Evolutionary conservation across 2,888 invertebrate genomes (phyloP), one percentile per base, ranked within the genome.

Genomic region (Hermodice carunculata): DNA sequence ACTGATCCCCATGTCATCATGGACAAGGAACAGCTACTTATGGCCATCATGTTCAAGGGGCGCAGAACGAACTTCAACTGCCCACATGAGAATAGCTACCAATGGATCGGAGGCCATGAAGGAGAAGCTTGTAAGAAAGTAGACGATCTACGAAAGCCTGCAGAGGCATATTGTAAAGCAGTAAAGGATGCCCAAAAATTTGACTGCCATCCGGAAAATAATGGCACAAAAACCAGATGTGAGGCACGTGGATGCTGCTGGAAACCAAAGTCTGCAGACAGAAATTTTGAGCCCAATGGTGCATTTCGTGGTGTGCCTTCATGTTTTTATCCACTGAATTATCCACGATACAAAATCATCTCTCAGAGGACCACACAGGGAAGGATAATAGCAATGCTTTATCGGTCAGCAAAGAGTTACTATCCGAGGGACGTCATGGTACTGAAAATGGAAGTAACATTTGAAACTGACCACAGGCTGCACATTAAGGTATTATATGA

Each of bases 401-500:
- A 31, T 3, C 43, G 69, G 37, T 14, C 48, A 1, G 29, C 57
- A 2, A 17, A 28, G 4, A 53, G 69, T 24, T 31, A 29, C 8
- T 75, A 75, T 75, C 76, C 76, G 1, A 42, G 51, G n/a, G 74
- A 76, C 37, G 37, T 74, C 17, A 54, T 24, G 29, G 51, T 43
- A 4, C 52, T 76, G 19, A 26, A 57, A 8, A 42, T 76, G 37
- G 71, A 74, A 37, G 65, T 76, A 5, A 61, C 48, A 53, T 52
- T 67, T 22, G 75, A 76, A 34, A 70, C 70, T 1, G 17, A 56
- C 8, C 58, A 51, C 8, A 46, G 75, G 44, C 26, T 75, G 22
- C 75, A 67, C 26, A 61, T 74, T 56, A 74, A 73, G 69, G 74
- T 73, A 6, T n/a, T 19, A n/a, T n/a, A n/a, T n/a, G n/a, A n/a